Evolutionary conservation across 1,140 invertebrate species (phyloP).

Genomic region (Brachionus plicatilis): DNA sequence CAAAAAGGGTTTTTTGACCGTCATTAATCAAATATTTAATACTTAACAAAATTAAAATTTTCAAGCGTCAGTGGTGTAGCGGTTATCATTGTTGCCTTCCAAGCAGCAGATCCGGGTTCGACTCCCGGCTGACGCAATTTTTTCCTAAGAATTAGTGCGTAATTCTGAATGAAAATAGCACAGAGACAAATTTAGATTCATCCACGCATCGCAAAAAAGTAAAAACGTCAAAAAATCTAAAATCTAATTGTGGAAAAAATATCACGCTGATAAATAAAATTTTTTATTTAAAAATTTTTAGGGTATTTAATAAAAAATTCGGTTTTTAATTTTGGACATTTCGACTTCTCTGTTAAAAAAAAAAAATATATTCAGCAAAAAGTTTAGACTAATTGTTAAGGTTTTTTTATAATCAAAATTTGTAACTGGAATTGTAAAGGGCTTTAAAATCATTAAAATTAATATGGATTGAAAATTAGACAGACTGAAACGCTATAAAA

Average conservation of each 20-base stretch:
- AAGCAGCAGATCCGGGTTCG: slow-evolving; percentile 92
- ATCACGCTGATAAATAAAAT: not conserved
- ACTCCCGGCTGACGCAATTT: slow-evolving; percentile 62
- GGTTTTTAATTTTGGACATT: too few species aligned
- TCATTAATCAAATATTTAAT: too few species aligned
- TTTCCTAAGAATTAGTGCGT: slow-evolving; percentile 62
- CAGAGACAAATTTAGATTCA: slow-evolving; percentile 45
- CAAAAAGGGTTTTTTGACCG: too few species aligned
- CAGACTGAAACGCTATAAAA: slow-evolving; percentile 16
- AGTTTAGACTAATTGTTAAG: not conserved
- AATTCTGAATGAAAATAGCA: slow-evolving; percentile 67
- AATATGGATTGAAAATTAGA: slow-evolving; percentile 66
- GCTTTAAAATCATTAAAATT: slow-evolving; percentile 58
- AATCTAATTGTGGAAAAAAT: not conserved
- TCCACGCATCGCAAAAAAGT: not conserved
- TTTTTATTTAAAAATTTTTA: not conserved
- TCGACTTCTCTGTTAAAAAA: too few species aligned
- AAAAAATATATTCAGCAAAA: too few species aligned
- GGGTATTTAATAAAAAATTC: too few species aligned
- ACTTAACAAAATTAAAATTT: not conserved
- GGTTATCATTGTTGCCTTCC: slow-evolving; percentile 86
- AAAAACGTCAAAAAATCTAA: not conserved
- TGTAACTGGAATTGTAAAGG: slow-evolving; percentile 61
- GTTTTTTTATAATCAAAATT: slow-evolving; percentile 51
- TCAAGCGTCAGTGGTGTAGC: slow-evolving; percentile 71